Percentiles rank a stretch among this genome's conserved stretches.
Conservation (phyloP, 2,888 invertebrate genomes). For the Nebria salina region DNA sequence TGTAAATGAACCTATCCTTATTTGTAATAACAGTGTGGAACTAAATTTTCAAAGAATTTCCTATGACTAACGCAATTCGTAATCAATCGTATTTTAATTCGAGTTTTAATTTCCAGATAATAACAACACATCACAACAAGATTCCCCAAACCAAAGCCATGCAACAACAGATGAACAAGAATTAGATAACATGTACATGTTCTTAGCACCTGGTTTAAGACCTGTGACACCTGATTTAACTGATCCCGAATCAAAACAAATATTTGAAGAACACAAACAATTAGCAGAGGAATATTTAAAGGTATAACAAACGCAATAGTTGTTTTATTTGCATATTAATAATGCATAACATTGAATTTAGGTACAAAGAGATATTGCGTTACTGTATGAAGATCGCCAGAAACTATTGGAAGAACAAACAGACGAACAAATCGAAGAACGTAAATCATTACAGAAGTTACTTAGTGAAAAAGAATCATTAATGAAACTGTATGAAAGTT, state of each 20-base stretch:
- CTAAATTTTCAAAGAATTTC: not conserved
- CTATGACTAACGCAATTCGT: not conserved
- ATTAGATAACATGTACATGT: slow-evolving; percentile 77
- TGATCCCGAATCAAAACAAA: slow-evolving; percentile 80
- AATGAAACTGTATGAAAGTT: slow-evolving; percentile 71
- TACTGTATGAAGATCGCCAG: slow-evolving; percentile 80
- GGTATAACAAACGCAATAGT: slow-evolving; percentile 60
- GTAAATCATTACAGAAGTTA: slow-evolving; percentile 57
- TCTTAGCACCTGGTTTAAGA: slow-evolving; percentile 82
- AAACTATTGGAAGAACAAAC: slow-evolving; percentile 76
- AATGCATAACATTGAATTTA: slow-evolving; percentile 55
- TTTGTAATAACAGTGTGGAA: not conserved
- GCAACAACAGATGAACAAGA: slow-evolving; percentile 66
- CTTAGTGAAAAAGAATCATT: slow-evolving; percentile 69
- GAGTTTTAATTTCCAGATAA: slow-evolving; percentile 29
- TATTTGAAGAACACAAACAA: slow-evolving; percentile 89
- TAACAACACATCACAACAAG: slow-evolving; percentile 12
- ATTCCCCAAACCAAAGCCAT: slow-evolving; percentile 26
- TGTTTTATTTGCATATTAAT: not conserved
- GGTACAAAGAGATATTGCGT: slow-evolving; percentile 85
- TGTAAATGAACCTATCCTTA: not conserved
- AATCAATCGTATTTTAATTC: not conserved
- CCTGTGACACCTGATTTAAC: slow-evolving; percentile 85
- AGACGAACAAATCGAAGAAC: slow-evolving; percentile 61
- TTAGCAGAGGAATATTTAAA: slow-evolving; percentile 89